These are phyloP conservation scores for Erythrocercus mccallii DNA, from an alignment of 2,113 vertebrate species.

Conservation along the genomic window DNA sequence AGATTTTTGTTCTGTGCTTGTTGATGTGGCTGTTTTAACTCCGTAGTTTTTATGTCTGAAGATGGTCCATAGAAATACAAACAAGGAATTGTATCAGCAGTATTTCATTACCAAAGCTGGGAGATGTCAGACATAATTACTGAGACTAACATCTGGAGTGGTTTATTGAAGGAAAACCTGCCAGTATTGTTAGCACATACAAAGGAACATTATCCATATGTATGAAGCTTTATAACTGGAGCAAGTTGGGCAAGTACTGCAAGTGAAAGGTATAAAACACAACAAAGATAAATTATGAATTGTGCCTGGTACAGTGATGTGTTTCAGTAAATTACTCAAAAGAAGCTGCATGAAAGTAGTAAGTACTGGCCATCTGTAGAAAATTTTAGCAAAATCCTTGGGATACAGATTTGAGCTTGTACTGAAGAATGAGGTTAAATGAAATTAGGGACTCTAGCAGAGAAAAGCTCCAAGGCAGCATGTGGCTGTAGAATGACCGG, in stretches of 20 bases:
- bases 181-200: conserved; percentile 67
- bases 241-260: conserved; percentile 20
- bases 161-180: conserved; percentile 73
- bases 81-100: conserved; percentile 59
- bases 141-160: conserved; percentile 72
- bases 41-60: conserved; percentile 47
- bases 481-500: rapidly evolving
- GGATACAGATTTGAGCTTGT: not conserved
- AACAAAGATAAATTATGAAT: not conserved
- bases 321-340: not conserved
- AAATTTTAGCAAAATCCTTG: not conserved
- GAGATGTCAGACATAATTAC: conserved; percentile 73
- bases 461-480: not conserved
- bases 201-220: conserved; percentile 65
- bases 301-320: not conserved
- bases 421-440: not conserved
- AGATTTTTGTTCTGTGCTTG: not conserved
- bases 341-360: not conserved
- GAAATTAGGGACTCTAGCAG: not conserved
- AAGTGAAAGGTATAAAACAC: conserved; percentile 25
- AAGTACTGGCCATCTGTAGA: not conserved
- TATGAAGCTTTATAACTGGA: conserved; percentile 45
- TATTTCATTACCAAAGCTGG: conserved; percentile 76
- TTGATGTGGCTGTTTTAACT: not conserved
- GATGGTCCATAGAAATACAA: conserved; percentile 65